These are phyloP conservation scores for Hyles euphorbiae DNA, from an alignment of 1,140 invertebrate genomes.

Conservation along the genomic window DNA sequence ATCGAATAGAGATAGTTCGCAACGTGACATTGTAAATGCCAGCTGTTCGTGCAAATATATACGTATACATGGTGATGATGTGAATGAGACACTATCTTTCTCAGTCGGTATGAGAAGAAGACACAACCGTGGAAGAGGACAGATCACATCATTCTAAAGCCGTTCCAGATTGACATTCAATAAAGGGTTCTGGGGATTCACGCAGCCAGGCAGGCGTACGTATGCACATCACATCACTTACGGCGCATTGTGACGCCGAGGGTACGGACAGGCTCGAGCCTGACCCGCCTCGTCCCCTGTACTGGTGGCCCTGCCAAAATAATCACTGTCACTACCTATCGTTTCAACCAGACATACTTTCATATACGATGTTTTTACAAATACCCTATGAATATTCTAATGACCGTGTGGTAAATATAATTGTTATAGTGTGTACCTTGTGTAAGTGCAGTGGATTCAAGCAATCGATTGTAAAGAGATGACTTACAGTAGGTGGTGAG, in stretches of 20 bases:
- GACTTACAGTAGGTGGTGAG: conserved; percentile 89
- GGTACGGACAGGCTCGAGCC: conserved; percentile 87
- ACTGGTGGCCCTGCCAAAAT: conserved; percentile 68
- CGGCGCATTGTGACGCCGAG: conserved; percentile 78
- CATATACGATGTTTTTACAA: too few relatives aligned
- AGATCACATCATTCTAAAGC: conserved; percentile 61
- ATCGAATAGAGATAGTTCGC: conserved; percentile 41
- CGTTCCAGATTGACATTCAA: conserved; percentile 55
- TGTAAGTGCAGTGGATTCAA: conserved; percentile 10
- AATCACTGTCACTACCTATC: conserved; percentile 48
- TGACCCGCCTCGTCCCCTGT: conserved; percentile 76
- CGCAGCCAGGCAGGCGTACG: conserved; percentile 42
- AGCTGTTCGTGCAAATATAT: conserved; percentile 62
- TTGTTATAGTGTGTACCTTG: not conserved
- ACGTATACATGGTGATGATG: conserved; percentile 46
- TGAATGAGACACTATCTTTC: conserved; percentile 57
- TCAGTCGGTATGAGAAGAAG: conserved; percentile 59
- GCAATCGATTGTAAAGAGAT: conserved; percentile 3
- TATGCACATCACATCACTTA: conserved; percentile 71
- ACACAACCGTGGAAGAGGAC: conserved; percentile 51
- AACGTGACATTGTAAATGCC: conserved; percentile 37
- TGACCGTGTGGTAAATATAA: too few relatives aligned
- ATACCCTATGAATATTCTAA: too few relatives aligned
- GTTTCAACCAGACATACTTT: too few relatives aligned
- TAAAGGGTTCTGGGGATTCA: conserved; percentile 40